Percentiles rank a stretch among this genome's conserved stretches.
These are phyloP conservation scores for Zophobas morio DNA, from an alignment of 1,140 invertebrate genomes.

Conservation along the genomic window DNA sequence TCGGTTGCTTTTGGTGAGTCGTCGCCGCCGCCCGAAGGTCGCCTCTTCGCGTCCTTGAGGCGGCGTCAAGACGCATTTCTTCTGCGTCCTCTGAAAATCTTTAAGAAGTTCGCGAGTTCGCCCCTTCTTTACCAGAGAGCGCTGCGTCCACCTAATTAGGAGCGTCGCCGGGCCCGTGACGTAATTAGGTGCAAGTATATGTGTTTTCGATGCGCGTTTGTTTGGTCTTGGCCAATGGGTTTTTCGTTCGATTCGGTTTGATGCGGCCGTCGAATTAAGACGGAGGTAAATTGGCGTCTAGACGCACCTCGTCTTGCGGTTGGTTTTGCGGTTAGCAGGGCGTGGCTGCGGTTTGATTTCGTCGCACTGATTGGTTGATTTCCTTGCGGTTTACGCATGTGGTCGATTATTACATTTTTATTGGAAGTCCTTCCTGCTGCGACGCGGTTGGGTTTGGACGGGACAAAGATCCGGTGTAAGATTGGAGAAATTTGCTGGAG, in stretches of 20 bases:
- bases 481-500: neutral
- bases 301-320: constrained; percentile 69
- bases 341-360: constrained; percentile 66
- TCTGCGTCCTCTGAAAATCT: constrained; percentile 52
- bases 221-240: neutral
- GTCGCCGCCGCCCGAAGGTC: constrained; percentile 32
- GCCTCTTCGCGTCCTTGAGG: constrained; percentile 49
- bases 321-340: constrained; percentile 70
- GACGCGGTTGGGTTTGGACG: constrained; percentile 45
- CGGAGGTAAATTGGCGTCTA: constrained; percentile 63
- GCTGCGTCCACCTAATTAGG: constrained; percentile 51
- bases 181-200: no score
- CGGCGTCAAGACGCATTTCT: constrained; percentile 48
- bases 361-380: constrained; percentile 65
- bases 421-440: constrained; percentile 60
- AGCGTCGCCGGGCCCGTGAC: neutral
- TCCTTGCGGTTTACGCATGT: constrained; percentile 69
- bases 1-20: no score
- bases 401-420: constrained; percentile 68
- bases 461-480: constrained; percentile 25
- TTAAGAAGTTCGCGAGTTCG: constrained; percentile 53
- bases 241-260: neutral
- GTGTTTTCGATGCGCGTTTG: constrained; percentile 8
- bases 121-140: constrained; percentile 58
- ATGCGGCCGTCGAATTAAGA: constrained; percentile 56